Base-by-base conservation (phyloP, 2,113 vertebrate genomes). In the Pygoscelis adeliae region DNA sequence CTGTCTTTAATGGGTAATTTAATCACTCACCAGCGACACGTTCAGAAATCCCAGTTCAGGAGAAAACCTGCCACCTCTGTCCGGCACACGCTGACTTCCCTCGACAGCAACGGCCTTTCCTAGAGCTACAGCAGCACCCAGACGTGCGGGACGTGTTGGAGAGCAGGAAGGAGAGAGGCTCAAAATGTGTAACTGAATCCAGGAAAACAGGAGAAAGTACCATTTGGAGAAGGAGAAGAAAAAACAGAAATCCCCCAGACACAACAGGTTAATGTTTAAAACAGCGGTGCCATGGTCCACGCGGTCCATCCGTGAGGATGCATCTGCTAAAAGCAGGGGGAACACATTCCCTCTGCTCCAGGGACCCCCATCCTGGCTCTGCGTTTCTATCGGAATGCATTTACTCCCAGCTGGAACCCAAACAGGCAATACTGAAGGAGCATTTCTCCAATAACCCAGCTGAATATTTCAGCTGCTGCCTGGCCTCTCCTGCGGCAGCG, bases 71-170 rank as follows among this genome's bases (percentile, higher is more conserved):
- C n/a, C 16, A 73, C 23, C n/a, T n/a, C 38, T 2, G 3, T n/a
- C 38, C 2, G 3, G 50, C 44, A 8, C 4, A 5, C 2, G 0
- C 16, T 52, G 18, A 4, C 11, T 3, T 38, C 38, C 42, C 2
- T 0, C 2, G 1, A 4, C 55, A 2, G 1, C 30, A 5, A 6
- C 2, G 32, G 69, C 32, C 6, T 17, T 83, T 58, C 34, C 30
- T 23, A 30, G 29, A 71, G 49, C 36, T 50, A 29, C 2, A 2
- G 42, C n/a, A 26, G 40, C 56, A 42, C 11, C 36, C 26, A 7
- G 46, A 38, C 1, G 15, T 3, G 61, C 6, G 2, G 38, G 59
- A 34, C 3, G 2, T 6, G 38, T 12, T 29, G 49, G 38, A 38
- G 7, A 23, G 12, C 13, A 32, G 38, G 40, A 67, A 55, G 21